Percentiles rank a stretch among this genome's conserved stretches.
phyloP scores from a whole-genome alignment of 2,113 vertebrate species.

The Pelecanoides urinatrix region DNA sequence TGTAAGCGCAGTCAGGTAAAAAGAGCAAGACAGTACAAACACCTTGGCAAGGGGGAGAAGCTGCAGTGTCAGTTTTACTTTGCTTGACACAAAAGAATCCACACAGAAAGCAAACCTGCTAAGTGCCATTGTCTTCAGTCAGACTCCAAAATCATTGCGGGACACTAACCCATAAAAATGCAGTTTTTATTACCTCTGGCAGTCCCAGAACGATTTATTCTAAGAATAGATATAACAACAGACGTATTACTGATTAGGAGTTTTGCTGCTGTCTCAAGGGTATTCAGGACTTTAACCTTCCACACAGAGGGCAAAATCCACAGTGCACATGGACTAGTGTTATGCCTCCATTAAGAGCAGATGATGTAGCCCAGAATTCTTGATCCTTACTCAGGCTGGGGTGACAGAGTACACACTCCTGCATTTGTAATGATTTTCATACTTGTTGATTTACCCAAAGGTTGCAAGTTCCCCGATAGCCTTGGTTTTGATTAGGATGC shows the following conservation, averaged over 20 bases:
- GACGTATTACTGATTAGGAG: not conserved
- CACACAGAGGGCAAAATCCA: not conserved
- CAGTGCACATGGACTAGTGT: rapidly evolving
- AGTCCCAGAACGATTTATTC: not conserved
- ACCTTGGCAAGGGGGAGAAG: not conserved
- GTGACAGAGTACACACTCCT: not conserved
- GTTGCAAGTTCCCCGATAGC: not conserved
- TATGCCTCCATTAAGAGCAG: not conserved
- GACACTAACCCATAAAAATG: not conserved
- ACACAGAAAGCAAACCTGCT: not conserved
- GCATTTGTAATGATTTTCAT: not conserved
- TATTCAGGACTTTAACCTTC: not conserved
- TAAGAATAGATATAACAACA: not conserved
- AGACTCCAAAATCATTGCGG: not conserved
- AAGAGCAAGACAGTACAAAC: rapidly evolving
- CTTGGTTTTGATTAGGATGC: not conserved
- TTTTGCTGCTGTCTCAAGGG: not conserved
- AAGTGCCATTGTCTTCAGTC: not conserved
- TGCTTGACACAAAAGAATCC: not conserved
- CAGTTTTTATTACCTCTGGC: not conserved
- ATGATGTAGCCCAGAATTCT: not conserved
- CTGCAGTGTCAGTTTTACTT: not conserved
- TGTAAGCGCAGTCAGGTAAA: not conserved
- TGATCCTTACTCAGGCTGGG: not conserved
- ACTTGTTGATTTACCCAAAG: not conserved